Evolutionary conservation across 2,888 invertebrate genomes (phyloP), one percentile per base, ranked within the genome.

Genomic region (Yponomeuta plumbellus): DNA sequence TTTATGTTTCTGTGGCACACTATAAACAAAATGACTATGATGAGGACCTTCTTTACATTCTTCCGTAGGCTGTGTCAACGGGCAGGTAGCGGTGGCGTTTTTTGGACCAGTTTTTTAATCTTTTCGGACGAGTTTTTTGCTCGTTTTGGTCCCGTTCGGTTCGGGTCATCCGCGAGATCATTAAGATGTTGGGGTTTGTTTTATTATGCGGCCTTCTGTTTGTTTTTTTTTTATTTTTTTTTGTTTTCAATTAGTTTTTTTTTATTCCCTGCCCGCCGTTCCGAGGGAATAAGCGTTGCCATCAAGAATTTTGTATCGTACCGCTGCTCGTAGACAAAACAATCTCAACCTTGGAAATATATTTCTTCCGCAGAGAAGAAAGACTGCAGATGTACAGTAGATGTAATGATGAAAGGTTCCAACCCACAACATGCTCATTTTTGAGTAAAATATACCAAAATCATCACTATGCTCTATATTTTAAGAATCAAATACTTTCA

Each of bases 1-100:
- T 8, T 34, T 34, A 8, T 8, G 8, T 34, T 8, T 8, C 34
- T 5, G 4, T 34, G 6, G 26, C 26, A 26, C 26, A 26, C 4
- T 44, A 13, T 44, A 17, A 17, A 8, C 0, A 17, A 44, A 44
- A 44, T 52, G 3, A 5, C 13, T 17, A 4, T 52, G 17, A 1
- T 17, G 44, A 17, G 8, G 17, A 52, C 44, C 44, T 52, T 52
- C 17, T 52, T 13, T 52, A 52, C 17, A 3, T 52, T 52, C 44
- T 17, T 8, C 44, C 3, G 44, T 52, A 4, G 44, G 72, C 77
- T 80, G 74, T 81, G 84, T 85, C 82, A 84, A 83, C 81, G 75
- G 77, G 72, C 70, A 69, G 73, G 73, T 75, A 75, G 75, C 74
- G 72, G 72, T 67, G 63, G 66, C 61, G 66, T 67, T 70, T 70